Conservation (phyloP, 2,797 vertebrate genomes). For the Epinephelus malabaricus region DNA sequence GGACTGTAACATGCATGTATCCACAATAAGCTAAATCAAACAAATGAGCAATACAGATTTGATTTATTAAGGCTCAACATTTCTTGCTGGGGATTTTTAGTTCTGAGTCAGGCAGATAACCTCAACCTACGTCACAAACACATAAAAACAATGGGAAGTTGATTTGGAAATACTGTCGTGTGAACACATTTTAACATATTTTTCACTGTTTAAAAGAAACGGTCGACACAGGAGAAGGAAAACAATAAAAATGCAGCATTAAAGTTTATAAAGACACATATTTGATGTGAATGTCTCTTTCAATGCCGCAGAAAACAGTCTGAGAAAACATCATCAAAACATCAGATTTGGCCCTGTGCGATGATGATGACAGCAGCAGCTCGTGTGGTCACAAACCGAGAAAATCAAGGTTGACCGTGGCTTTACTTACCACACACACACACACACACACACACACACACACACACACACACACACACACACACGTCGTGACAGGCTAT, state of each 20-base stretch:
- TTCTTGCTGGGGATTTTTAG: background rate
- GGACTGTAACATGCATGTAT: background rate
- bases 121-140: too few species aligned
- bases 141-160: background rate
- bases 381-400: conserved; percentile 21
- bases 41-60: background rate
- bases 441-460: conserved; percentile 29
- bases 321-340: background rate
- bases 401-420: conserved; percentile 58
- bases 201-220: background rate
- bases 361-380: conserved; percentile 36
- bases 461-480: conserved; percentile 7
- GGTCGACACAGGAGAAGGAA: background rate
- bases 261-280: background rate
- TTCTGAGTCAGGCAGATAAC: background rate
- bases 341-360: conserved; percentile 18
- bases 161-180: background rate
- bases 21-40: background rate
- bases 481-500: conserved; percentile 64
- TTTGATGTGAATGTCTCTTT: background rate
- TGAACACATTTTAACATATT: background rate
- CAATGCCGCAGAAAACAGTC: conserved; percentile 10
- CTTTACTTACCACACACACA: conserved; percentile 39
- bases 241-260: background rate
- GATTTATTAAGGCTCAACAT: background rate